These are phyloP conservation scores for Sardinella longiceps DNA, from an alignment of 2,797 vertebrate genomes.

Conservation along the genomic window DNA sequence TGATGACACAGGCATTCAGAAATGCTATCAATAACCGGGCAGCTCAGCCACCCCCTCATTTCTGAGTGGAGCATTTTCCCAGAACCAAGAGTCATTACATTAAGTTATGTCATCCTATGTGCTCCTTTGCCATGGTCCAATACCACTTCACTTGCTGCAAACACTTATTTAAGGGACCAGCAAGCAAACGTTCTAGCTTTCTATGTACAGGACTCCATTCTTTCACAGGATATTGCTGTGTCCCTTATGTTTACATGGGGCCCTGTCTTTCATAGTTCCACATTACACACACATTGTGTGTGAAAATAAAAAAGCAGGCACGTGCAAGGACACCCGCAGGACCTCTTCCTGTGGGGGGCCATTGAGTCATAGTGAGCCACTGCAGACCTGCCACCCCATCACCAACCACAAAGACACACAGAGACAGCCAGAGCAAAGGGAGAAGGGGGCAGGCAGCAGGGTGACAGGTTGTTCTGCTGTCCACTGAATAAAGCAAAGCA, in stretches of 20 bases:
- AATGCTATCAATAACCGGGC: not conserved
- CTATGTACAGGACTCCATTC: constrained; percentile 23
- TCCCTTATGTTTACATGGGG: constrained; percentile 24
- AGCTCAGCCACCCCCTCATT: not conserved
- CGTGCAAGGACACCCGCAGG: constrained; percentile 46
- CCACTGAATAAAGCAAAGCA: constrained; percentile 33
- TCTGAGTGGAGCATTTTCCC: not conserved
- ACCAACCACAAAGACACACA: not conserved
- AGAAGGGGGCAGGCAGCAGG: not conserved
- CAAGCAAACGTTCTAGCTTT: not conserved
- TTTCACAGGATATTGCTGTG: constrained; percentile 64
- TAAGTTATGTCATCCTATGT: not conserved
- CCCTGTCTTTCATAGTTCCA: constrained; percentile 17
- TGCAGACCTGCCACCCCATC: not conserved
- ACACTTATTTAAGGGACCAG: not conserved
- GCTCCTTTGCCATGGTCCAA: not conserved
- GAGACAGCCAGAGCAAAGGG: no score
- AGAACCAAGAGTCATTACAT: not conserved
- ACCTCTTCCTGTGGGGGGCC: constrained; percentile 56
- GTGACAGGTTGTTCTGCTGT: constrained; percentile 9
- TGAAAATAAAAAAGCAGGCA: constrained; percentile 65
- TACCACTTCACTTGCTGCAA: not conserved
- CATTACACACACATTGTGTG: constrained; percentile 42
- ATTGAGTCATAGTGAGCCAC: constrained; percentile 45
- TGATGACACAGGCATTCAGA: no score